Percentiles rank a stretch among this genome's conserved stretches.
Conservation (phyloP, 2,113 vertebrate species). For the Chrysemys picta region DNA sequence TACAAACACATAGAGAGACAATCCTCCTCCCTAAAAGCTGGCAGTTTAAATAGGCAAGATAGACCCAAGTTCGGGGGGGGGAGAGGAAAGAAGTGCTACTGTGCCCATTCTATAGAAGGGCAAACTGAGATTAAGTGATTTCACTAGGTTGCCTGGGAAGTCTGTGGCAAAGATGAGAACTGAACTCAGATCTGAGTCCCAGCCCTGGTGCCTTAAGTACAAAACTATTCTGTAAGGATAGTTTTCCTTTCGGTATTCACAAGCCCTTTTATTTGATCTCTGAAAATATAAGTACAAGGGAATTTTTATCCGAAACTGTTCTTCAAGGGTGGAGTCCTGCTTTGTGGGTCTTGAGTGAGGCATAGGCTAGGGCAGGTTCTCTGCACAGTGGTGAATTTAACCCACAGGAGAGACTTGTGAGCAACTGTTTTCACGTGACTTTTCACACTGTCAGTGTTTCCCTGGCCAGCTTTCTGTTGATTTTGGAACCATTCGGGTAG, state of each 20-base stretch:
- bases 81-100: too few relatives aligned
- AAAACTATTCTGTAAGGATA: background rate
- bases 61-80: too few relatives aligned
- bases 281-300: background rate
- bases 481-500: background rate
- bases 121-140: too few relatives aligned
- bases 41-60: too few relatives aligned
- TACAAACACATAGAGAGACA: too few relatives aligned
- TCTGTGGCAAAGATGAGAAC: too few relatives aligned
- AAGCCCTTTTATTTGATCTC: background rate
- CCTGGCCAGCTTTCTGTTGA: background rate
- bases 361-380: background rate
- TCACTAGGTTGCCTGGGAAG: too few relatives aligned
- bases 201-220: background rate
- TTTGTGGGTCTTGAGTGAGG: background rate
- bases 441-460: background rate
- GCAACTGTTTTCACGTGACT: background rate
- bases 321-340: background rate
- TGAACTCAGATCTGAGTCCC: too few relatives aligned
- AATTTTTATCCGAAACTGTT: background rate
- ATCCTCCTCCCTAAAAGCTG: too few relatives aligned
- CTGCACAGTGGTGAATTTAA: background rate
- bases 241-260: background rate
- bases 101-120: too few relatives aligned
- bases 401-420: background rate